These are phyloP conservation scores for Petromus typicus DNA, from an alignment of 2,113 vertebrate genomes.

Conservation along the genomic window DNA sequence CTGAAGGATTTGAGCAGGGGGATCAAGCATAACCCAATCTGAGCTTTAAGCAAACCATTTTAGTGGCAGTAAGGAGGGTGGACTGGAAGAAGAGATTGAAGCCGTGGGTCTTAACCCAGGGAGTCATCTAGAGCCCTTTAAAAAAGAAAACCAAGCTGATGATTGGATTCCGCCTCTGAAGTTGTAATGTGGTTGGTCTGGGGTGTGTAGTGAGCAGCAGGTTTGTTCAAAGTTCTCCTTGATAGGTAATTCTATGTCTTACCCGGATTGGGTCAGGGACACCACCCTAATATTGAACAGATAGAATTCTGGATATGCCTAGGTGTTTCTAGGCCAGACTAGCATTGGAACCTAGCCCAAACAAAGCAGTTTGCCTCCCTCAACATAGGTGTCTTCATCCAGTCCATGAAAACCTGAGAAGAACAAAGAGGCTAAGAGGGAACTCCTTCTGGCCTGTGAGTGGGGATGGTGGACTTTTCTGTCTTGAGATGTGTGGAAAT, in stretches of 20 bases:
- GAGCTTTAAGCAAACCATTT: slow-evolving; percentile 50
- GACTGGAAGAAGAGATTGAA: neutral
- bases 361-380: neutral
- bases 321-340: neutral
- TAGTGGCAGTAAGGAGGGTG: neutral
- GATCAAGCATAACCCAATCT: slow-evolving; percentile 43
- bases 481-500: neutral
- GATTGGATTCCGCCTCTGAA: neutral
- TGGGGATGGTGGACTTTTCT: neutral
- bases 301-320: neutral
- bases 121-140: neutral
- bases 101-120: neutral
- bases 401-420: neutral
- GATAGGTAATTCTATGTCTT: neutral
- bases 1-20: slow-evolving; percentile 30
- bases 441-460: neutral
- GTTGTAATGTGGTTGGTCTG: neutral
- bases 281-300: neutral
- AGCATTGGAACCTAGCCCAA: neutral
- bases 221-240: neutral
- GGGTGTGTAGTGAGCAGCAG: neutral
- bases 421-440: neutral
- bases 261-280: neutral
- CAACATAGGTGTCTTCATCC: neutral
- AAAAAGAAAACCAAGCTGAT: neutral